These are phyloP conservation scores for Perizoma flavofasciatum DNA, from an alignment of 2,888 invertebrate genomes.

Conservation along the genomic window DNA sequence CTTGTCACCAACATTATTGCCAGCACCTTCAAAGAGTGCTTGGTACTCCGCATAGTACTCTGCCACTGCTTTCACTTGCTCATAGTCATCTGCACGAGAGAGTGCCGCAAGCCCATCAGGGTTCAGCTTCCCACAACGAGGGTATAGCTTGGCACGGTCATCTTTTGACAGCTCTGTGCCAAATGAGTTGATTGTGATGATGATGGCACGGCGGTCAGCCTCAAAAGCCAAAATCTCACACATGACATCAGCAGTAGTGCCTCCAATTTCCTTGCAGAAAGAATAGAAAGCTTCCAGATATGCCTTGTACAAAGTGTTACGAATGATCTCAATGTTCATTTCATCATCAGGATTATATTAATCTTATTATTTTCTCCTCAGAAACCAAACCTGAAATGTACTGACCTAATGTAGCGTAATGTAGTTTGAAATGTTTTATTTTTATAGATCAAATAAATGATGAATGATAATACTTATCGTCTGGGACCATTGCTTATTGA, in stretches of 20 bases:
- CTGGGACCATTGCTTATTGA: no score
- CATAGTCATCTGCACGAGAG: slow-evolving; percentile 98
- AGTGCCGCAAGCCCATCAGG: slow-evolving; percentile 98
- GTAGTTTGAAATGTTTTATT: no score
- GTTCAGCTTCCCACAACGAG: slow-evolving; percentile 97
- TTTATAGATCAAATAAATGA: no score
- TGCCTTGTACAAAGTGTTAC: slow-evolving; percentile 99
- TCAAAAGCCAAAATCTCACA: slow-evolving; percentile 99
- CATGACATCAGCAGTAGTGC: slow-evolving; percentile 99
- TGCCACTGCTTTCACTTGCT: slow-evolving; percentile 99
- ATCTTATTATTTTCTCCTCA: no score
- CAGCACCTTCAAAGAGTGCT: slow-evolving; percentile 98
- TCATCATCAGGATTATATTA: no score
- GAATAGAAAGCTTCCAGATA: slow-evolving; percentile 97
- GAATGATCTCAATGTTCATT: slow-evolving; percentile 99
- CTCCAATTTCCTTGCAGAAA: slow-evolving; percentile 97
- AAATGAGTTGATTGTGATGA: slow-evolving; percentile 99
- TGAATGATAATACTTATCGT: no score
- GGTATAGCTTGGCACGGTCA: slow-evolving; percentile 98
- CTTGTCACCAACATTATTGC: slow-evolving; percentile 98
- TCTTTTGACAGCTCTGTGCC: slow-evolving; percentile 99
- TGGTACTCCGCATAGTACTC: slow-evolving; percentile 99
- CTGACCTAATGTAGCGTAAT: no score
- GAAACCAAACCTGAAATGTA: no score
- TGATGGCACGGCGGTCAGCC: slow-evolving; percentile 99